Percentiles rank a stretch among this genome's conserved stretches.
Evolutionary conservation across 2,888 invertebrate species (phyloP).

Genomic region (Horisme vitalbata): DNA sequence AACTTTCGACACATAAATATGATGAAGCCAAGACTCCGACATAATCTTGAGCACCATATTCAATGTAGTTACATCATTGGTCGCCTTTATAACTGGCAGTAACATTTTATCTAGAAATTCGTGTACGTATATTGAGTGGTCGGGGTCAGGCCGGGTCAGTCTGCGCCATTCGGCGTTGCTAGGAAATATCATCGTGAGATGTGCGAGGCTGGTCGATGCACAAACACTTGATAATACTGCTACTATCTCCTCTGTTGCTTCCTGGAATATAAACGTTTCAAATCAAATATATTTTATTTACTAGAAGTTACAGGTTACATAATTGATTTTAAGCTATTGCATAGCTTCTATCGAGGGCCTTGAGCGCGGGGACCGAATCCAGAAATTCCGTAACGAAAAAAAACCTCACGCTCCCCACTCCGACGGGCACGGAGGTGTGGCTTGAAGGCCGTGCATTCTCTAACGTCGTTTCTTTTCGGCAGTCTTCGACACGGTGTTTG

Average conservation of each 20-base stretch:
- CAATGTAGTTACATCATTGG: conserved; percentile 87
- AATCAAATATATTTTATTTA: no score
- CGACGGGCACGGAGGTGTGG: no score
- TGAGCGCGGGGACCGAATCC: no score
- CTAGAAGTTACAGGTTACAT: no score
- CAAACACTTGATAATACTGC: conserved; percentile 88
- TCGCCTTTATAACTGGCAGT: conserved; percentile 89
- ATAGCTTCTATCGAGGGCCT: no score
- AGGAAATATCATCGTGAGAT: conserved; percentile 92
- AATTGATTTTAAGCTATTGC: no score
- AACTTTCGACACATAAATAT: conserved; percentile 91
- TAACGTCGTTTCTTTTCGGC: no score
- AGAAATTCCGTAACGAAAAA: no score
- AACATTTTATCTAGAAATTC: conserved; percentile 90
- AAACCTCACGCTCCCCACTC: no score
- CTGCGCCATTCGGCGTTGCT: conserved; percentile 85
- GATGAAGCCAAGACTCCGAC: conserved; percentile 94
- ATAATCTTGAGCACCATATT: conserved; percentile 91
- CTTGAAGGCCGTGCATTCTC: no score
- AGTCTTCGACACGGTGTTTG: no score
- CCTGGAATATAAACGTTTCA: no score
- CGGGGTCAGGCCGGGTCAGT: conserved; percentile 49
- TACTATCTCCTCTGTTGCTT: conserved; percentile 87
- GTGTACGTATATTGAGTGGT: conserved; percentile 84
- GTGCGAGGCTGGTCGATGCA: conserved; percentile 89